Conservation (phyloP, 2,113 vertebrate species). For the Tachuris rubrigastra region DNA sequence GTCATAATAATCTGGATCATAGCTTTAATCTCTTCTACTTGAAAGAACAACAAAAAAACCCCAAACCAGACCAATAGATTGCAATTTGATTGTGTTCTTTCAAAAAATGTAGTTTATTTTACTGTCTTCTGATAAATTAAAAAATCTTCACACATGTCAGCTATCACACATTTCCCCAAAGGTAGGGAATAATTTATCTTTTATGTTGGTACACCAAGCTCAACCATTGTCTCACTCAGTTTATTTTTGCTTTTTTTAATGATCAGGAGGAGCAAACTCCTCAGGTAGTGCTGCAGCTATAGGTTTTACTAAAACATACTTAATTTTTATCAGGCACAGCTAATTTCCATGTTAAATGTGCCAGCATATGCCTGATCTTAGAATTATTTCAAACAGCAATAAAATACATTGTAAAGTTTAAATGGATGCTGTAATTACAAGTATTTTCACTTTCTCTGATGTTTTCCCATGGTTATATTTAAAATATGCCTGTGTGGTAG, state of each 20-base stretch:
- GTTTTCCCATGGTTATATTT: conserved; percentile 7
- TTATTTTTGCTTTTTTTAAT: background rate
- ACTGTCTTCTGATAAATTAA: conserved; percentile 31
- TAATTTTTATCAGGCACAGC: background rate
- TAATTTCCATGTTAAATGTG: background rate
- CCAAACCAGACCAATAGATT: background rate
- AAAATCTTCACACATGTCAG: background rate
- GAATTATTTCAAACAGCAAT: background rate
- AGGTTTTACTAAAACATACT: background rate
- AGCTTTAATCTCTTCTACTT: background rate
- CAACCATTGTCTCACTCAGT: background rate
- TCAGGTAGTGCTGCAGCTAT: background rate
- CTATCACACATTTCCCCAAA: conserved; percentile 34
- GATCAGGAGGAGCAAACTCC: background rate
- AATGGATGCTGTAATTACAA: conserved; percentile 9
- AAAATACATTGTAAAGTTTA: background rate
- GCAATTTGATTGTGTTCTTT: background rate
- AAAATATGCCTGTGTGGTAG: conserved; percentile 3
- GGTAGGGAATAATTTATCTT: conserved; percentile 17
- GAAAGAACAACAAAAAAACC: background rate
- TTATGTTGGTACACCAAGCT: background rate
- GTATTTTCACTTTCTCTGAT: conserved; percentile 10
- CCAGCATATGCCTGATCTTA: background rate
- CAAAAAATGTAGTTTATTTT: background rate
- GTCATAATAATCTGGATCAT: background rate